phyloP scores from a whole-genome alignment of 1,140 invertebrate genomes.

The Chelonus insularis region DNA sequence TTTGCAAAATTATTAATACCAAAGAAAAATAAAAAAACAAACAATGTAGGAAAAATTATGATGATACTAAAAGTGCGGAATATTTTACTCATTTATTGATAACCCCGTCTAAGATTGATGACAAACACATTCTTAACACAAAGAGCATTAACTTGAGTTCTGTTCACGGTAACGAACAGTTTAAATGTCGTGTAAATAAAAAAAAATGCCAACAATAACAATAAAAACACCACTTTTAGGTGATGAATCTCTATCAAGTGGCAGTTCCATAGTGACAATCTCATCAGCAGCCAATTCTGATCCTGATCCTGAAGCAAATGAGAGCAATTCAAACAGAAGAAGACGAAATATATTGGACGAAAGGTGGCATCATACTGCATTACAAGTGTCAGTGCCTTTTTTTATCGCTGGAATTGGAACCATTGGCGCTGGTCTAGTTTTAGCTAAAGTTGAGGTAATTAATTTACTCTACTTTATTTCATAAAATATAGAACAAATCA shows the following conservation, averaged over 20 bases:
- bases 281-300: conserved; percentile 45
- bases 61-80: not conserved
- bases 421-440: conserved; percentile 86
- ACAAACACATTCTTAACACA: not conserved
- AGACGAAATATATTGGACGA: conserved; percentile 63
- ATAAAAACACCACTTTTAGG: conserved; percentile 31
- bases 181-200: not conserved
- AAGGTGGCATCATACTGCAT: conserved; percentile 73
- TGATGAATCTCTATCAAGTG: conserved; percentile 51
- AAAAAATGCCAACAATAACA: conserved; percentile 27
- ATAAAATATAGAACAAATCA: not conserved
- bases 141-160: not conserved
- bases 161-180: not conserved
- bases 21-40: not conserved
- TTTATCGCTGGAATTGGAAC: conserved; percentile 93
- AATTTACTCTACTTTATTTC: not conserved
- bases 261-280: conserved; percentile 52
- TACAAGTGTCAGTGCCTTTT: conserved; percentile 92
- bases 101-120: not conserved
- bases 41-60: not conserved
- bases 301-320: conserved; percentile 41
- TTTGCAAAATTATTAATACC: no score
- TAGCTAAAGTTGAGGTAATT: conserved; percentile 79
- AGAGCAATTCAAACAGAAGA: conserved; percentile 24
- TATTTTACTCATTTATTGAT: conserved; percentile 6